phyloP scores from a whole-genome alignment of 2,888 invertebrate genomes.

The Darwinula stevensoni region DNA sequence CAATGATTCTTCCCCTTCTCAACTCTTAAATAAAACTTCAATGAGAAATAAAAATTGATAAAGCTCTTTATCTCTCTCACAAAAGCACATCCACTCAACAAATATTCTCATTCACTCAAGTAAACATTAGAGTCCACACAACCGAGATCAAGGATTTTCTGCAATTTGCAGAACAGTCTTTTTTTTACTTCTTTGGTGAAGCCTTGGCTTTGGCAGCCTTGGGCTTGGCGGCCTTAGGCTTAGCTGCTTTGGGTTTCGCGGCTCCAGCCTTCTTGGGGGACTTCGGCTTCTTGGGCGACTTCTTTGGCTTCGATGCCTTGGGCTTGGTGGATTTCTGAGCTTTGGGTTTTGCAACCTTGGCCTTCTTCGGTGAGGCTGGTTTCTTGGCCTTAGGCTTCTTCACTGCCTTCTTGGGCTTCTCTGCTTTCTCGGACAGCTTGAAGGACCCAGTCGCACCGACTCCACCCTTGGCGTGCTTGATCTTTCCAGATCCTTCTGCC shows the following conservation, averaged over 20 bases:
- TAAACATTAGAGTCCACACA: too few relatives aligned
- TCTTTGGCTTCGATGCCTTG: slow-evolving; percentile 6
- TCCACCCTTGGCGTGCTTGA: slow-evolving; percentile 14
- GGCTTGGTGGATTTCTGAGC: slow-evolving; percentile 5
- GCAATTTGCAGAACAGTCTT: too few relatives aligned
- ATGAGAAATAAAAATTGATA: too few relatives aligned
- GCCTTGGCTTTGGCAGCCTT: neutral
- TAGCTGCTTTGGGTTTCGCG: slow-evolving; percentile 8
- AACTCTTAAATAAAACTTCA: too few relatives aligned
- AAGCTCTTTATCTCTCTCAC: too few relatives aligned
- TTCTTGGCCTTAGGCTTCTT: slow-evolving; percentile 7
- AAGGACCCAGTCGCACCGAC: slow-evolving; percentile 11
- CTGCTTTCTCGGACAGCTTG: slow-evolving; percentile 8
- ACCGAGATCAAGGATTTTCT: too few relatives aligned
- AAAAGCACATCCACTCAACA: too few relatives aligned
- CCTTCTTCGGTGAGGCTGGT: slow-evolving; percentile 9
- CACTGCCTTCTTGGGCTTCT: slow-evolving; percentile 7
- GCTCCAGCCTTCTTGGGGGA: slow-evolving; percentile 7
- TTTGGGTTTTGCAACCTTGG: slow-evolving; percentile 5
- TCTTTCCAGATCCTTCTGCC: slow-evolving; percentile 14
- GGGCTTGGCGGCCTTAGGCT: slow-evolving; percentile 7
- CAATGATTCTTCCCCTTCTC: too few relatives aligned
- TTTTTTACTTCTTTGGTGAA: too few relatives aligned
- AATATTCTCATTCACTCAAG: too few relatives aligned
- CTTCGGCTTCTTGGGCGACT: slow-evolving; percentile 3